Evolutionary conservation across 2,797 vertebrate genomes (phyloP).

Genomic region (Capromys pilorides): DNA sequence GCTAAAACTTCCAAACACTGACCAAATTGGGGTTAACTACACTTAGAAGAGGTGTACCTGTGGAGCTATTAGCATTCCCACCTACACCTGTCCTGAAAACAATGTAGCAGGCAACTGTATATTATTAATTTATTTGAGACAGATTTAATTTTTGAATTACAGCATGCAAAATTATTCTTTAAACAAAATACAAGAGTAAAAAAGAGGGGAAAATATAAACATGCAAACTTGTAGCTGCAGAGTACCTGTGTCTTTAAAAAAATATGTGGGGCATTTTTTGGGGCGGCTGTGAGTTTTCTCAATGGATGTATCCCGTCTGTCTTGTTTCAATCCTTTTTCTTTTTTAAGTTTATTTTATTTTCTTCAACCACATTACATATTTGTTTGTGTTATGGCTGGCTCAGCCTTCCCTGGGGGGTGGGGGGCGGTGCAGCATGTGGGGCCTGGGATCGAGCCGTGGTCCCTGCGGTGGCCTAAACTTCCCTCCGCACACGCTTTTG

Average conservation of each 20-base stretch:
- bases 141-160: constrained; percentile 58
- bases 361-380: too few relatives aligned
- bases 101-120: background rate
- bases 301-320: background rate
- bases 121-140: constrained; percentile 23
- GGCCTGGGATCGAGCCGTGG: too few relatives aligned
- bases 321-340: background rate
- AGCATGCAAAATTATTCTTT: background rate
- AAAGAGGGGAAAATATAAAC: background rate
- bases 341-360: too few relatives aligned
- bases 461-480: too few relatives aligned
- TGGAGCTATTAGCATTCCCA: background rate
- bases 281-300: background rate
- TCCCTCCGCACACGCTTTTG: too few relatives aligned
- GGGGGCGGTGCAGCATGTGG: too few relatives aligned
- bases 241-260: constrained; percentile 17
- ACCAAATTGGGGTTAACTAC: background rate
- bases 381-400: too few relatives aligned
- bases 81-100: background rate
- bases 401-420: too few relatives aligned
- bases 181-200: constrained; percentile 31
- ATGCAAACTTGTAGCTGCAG: background rate
- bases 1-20: background rate
- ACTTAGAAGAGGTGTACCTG: background rate
- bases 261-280: background rate